A percentile compares a stretch with the other conserved stretches of the same genome.
phyloP scores from a whole-genome alignment of 2,797 vertebrate species.

The Cyprinella venusta region DNA sequence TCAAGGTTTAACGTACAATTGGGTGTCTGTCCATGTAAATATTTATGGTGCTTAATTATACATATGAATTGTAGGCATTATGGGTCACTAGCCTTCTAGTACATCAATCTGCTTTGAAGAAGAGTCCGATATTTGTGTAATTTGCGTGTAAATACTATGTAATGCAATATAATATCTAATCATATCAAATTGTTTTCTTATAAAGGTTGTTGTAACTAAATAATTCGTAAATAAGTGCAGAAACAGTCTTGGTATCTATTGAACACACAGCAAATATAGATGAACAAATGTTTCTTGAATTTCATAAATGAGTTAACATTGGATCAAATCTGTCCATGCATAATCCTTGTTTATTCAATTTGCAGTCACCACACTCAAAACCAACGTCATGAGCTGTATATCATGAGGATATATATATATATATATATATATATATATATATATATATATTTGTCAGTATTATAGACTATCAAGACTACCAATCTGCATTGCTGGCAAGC shows the following conservation, averaged over 20 bases:
- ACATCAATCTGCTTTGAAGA: neutral
- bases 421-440: no score
- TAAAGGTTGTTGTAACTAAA: neutral
- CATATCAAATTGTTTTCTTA: constrained; percentile 19
- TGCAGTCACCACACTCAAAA: neutral
- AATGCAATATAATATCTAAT: constrained; percentile 10
- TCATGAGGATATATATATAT: no score
- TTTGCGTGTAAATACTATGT: neutral
- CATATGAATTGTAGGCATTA: constrained; percentile 27
- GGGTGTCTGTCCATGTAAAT: constrained; percentile 13
- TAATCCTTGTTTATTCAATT: neutral
- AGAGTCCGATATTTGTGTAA: neutral
- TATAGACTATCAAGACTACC: no score
- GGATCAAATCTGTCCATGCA: neutral
- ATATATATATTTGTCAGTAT: no score
- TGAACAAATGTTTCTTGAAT: no score
- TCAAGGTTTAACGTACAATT: neutral
- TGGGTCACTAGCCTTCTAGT: constrained; percentile 6
- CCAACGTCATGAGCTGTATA: neutral
- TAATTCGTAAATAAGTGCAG: no score
- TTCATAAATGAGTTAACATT: no score
- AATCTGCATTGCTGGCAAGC: no score
- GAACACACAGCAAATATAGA: no score
- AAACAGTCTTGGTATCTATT: no score
- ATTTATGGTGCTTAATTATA: constrained; percentile 27